A percentile compares a stretch with the other conserved stretches of the same genome.
Conservation (phyloP, 2,797 vertebrate species). For the Pachyuromys duprasi region DNA sequence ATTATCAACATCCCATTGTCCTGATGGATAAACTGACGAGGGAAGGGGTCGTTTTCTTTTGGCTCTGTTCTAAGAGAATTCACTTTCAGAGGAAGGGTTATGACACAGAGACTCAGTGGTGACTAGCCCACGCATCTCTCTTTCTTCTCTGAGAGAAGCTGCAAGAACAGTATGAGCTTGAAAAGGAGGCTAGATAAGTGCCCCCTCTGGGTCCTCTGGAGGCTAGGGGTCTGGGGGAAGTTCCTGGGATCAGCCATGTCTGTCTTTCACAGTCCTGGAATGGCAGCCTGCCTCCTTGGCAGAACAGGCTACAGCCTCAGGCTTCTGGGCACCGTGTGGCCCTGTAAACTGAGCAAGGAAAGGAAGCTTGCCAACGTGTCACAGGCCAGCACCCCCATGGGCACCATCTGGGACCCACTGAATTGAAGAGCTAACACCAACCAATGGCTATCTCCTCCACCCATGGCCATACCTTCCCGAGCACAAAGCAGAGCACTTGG, state of each 20-base stretch:
- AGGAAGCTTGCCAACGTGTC: slow-evolving; percentile 82
- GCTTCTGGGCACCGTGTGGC: slow-evolving; percentile 83
- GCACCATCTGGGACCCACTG: slow-evolving; percentile 86
- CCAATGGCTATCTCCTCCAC: slow-evolving; percentile 32
- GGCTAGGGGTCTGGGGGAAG: neutral
- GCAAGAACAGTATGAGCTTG: neutral
- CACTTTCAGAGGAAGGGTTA: neutral
- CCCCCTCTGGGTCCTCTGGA: neutral
- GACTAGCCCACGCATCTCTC: neutral
- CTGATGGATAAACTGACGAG: neutral
- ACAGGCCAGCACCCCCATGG: slow-evolving; percentile 83
- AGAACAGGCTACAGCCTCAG: slow-evolving; percentile 79
- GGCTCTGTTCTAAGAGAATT: neutral
- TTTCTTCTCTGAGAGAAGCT: neutral
- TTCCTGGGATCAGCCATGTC: neutral
- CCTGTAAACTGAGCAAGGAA: slow-evolving; percentile 84
- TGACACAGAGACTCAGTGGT: neutral
- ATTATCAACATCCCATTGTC: neutral
- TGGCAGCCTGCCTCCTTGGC: slow-evolving; percentile 74
- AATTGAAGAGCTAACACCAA: neutral
- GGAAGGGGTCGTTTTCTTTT: neutral
- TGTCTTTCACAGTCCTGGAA: neutral
- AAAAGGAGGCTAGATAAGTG: neutral
- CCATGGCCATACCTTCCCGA: neutral
- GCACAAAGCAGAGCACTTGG: neutral